Evolutionary conservation across 2,113 vertebrate species (phyloP).

Genomic region (Bujurquina vittata): DNA sequence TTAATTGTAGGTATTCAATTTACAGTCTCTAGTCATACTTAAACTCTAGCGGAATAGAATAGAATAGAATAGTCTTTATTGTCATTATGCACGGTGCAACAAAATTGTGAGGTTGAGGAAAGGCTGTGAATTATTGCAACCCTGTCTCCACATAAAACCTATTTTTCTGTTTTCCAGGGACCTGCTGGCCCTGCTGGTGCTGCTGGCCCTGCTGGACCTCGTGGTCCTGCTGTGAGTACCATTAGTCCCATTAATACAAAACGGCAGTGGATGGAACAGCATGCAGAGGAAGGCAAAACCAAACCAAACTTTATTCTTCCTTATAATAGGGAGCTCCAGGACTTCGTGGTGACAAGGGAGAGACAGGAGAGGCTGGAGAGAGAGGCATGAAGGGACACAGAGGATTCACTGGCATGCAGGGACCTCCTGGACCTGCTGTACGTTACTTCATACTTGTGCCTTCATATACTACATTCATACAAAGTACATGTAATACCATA

Average conservation of each 20-base stretch:
- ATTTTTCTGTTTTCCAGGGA: constrained; percentile 80
- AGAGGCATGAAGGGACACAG: constrained; percentile 99
- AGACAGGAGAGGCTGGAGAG: constrained; percentile 92
- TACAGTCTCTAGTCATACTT: too few relatives aligned
- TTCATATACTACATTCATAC: background rate
- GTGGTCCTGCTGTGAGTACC: constrained; percentile 92
- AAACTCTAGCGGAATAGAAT: too few relatives aligned
- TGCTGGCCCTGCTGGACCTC: constrained; percentile 90
- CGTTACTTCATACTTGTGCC: constrained; percentile 51
- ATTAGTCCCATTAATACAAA: background rate
- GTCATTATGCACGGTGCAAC: too few relatives aligned
- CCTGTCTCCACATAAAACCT: background rate
- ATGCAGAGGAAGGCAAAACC: background rate
- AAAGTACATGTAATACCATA: background rate
- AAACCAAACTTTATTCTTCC: background rate
- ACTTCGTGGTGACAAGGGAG: constrained; percentile 97
- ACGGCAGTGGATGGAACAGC: background rate
- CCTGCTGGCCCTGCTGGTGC: constrained; percentile 89
- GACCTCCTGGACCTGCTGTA: constrained; percentile 90
- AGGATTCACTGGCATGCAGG: constrained; percentile 97
- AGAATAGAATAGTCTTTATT: too few relatives aligned
- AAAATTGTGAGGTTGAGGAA: too few relatives aligned
- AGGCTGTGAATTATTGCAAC: background rate
- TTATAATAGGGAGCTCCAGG: constrained; percentile 86
- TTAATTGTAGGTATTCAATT: too few relatives aligned